phyloP scores from a whole-genome alignment of 2,888 invertebrate species.

The Zygaena filipendulae region DNA sequence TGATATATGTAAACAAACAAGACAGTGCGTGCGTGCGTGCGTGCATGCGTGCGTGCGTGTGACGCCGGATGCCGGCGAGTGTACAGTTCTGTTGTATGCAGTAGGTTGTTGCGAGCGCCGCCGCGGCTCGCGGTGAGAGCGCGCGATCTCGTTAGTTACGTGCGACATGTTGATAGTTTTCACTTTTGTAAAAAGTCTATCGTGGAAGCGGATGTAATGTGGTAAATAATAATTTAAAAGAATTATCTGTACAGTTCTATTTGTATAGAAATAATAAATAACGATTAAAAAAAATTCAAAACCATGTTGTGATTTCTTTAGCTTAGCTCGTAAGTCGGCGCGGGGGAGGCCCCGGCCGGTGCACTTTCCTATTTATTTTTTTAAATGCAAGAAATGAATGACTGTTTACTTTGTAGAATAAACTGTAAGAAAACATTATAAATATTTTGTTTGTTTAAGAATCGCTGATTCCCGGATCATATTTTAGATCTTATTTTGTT shows the following conservation, averaged over 20 bases:
- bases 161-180: conserved; percentile 66
- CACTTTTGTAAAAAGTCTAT: conserved; percentile 71
- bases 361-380: conserved; percentile 45
- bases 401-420: conserved; percentile 66
- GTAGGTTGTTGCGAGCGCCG: conserved; percentile 12
- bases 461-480: too few species aligned
- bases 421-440: conserved; percentile 56
- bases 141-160: conserved; percentile 56
- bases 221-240: conserved; percentile 66
- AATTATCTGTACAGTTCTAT: conserved; percentile 71
- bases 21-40: too few species aligned
- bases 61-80: too few species aligned
- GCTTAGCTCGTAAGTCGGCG: conserved; percentile 31
- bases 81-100: too few species aligned
- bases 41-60: too few species aligned
- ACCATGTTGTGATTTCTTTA: conserved; percentile 63
- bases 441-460: conserved; percentile 42
- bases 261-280: conserved; percentile 72
- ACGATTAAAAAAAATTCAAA: conserved; percentile 64
- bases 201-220: conserved; percentile 61
- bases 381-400: conserved; percentile 51
- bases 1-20: too few species aligned
- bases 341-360: conserved; percentile 27
- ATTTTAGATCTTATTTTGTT: conserved; percentile 9
- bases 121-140: conserved; percentile 21